Evolutionary conservation across 2,113 vertebrate species (phyloP).

Genomic region (Thryonomys swinderianus): DNA sequence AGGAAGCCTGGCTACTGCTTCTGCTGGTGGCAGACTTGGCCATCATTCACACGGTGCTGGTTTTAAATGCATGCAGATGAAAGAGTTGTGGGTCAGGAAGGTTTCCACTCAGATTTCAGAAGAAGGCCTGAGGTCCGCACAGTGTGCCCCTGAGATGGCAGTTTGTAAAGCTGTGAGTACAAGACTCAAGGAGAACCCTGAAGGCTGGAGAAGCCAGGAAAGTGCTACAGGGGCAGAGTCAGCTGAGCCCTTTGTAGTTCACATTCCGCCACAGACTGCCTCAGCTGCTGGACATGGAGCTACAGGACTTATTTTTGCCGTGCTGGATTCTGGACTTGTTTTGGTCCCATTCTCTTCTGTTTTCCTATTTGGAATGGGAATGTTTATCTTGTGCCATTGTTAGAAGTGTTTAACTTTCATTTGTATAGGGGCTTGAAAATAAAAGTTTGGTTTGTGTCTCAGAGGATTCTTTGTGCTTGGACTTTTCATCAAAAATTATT

Average conservation of each 20-base stretch:
- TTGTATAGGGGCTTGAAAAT: not conserved
- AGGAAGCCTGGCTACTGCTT: too few species aligned
- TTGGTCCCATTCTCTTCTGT: not conserved
- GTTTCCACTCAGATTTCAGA: not conserved
- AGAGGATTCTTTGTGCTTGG: not conserved
- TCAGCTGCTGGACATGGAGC: not conserved
- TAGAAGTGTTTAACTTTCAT: not conserved
- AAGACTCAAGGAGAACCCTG: not conserved
- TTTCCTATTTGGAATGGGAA: not conserved
- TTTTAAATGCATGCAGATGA: too few species aligned
- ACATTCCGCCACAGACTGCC: not conserved
- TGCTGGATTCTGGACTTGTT: not conserved
- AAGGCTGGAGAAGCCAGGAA: not conserved
- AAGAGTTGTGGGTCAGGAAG: too few species aligned
- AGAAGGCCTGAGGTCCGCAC: not conserved
- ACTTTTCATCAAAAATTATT: not conserved
- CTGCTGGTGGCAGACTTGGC: too few species aligned
- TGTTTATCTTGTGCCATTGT: not conserved
- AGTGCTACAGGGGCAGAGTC: not conserved
- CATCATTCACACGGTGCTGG: too few species aligned
- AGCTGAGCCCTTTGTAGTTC: too few species aligned
- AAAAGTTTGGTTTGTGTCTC: not conserved
- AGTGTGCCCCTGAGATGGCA: not conserved
- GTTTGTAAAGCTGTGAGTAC: not conserved
- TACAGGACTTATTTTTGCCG: not conserved